phyloP scores from a whole-genome alignment of 2,797 vertebrate species.

The Poecilia velifera region DNA sequence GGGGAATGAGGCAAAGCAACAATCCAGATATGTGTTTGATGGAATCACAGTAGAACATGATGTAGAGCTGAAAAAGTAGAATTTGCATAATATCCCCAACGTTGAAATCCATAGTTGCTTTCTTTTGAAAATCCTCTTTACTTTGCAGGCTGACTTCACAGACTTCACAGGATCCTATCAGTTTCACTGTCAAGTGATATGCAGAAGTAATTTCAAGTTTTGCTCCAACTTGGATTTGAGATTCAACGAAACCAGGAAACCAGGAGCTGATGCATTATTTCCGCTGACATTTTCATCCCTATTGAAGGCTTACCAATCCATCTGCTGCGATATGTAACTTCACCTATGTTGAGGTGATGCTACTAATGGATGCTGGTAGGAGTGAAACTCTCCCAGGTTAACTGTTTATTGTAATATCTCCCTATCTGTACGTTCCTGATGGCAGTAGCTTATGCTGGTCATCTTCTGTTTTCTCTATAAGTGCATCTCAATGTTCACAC shows the following conservation, averaged over 20 bases:
- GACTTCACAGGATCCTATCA: slow-evolving; percentile 26
- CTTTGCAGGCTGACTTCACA: slow-evolving; percentile 44
- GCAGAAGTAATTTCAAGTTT: slow-evolving; percentile 46
- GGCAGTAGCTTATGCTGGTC: slow-evolving; percentile 21
- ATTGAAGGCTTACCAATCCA: slow-evolving; percentile 63
- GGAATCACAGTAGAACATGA: too few relatives aligned
- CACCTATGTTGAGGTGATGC: slow-evolving; percentile 60
- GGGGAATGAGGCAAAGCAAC: too few relatives aligned
- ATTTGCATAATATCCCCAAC: slow-evolving; percentile 2
- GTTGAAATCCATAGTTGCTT: slow-evolving; percentile 38
- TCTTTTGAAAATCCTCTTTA: slow-evolving; percentile 53
- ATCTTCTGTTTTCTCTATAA: slow-evolving; percentile 11
- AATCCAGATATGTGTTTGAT: too few relatives aligned
- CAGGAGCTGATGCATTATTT: slow-evolving; percentile 58
- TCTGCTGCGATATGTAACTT: slow-evolving; percentile 69
- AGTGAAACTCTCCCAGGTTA: slow-evolving; percentile 58
- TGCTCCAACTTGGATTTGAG: slow-evolving; percentile 45
- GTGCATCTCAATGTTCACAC: slow-evolving; percentile 8
- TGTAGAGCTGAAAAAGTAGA: too few relatives aligned
- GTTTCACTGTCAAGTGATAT: slow-evolving; percentile 54
- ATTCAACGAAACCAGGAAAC: slow-evolving; percentile 12
- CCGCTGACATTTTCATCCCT: slow-evolving; percentile 46
- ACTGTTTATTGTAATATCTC: slow-evolving; percentile 48
- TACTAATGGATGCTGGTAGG: slow-evolving; percentile 70
- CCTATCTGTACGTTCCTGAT: slow-evolving; percentile 47